A percentile compares a stretch with the other conserved stretches of the same genome.
Evolutionary conservation across 2,888 invertebrate species (phyloP).

Genomic region (Argynnis bischoffii): DNA sequence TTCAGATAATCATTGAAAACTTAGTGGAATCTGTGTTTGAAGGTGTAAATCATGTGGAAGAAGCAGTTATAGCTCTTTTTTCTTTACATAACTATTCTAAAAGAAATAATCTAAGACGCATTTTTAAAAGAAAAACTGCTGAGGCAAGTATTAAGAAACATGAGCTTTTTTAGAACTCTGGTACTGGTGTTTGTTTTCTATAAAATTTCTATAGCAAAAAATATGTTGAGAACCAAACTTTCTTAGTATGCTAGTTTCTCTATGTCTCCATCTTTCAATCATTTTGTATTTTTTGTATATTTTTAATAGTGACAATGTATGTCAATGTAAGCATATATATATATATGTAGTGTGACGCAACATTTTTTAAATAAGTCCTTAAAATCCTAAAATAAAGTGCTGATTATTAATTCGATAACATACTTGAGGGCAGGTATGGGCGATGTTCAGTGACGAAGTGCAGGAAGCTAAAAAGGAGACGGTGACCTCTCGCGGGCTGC

Average conservation of each 20-base stretch:
- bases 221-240: no score
- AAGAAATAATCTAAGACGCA: slow-evolving; percentile 86
- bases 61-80: slow-evolving; percentile 89
- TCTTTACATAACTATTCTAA: slow-evolving; percentile 90
- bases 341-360: no score
- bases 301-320: background rate
- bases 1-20: slow-evolving; percentile 90
- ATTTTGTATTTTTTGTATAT: no score
- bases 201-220: no score
- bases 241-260: no score
- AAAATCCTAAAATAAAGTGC: no score
- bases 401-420: background rate
- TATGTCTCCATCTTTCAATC: no score
- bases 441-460: slow-evolving; percentile 89
- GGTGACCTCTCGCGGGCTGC: slow-evolving; percentile 81
- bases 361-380: no score
- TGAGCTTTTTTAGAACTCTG: background rate
- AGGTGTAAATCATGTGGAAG: slow-evolving; percentile 89
- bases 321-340: no score
- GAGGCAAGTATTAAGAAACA: slow-evolving; percentile 64
- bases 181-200: background rate
- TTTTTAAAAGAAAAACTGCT: slow-evolving; percentile 86
- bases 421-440: slow-evolving; percentile 83
- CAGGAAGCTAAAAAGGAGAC: slow-evolving; percentile 87
- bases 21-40: slow-evolving; percentile 90